Percentiles rank a stretch among this genome's conserved stretches.
These are phyloP conservation scores for Polypterus senegalus DNA, from an alignment of 2,113 vertebrate species.

Conservation along the genomic window DNA sequence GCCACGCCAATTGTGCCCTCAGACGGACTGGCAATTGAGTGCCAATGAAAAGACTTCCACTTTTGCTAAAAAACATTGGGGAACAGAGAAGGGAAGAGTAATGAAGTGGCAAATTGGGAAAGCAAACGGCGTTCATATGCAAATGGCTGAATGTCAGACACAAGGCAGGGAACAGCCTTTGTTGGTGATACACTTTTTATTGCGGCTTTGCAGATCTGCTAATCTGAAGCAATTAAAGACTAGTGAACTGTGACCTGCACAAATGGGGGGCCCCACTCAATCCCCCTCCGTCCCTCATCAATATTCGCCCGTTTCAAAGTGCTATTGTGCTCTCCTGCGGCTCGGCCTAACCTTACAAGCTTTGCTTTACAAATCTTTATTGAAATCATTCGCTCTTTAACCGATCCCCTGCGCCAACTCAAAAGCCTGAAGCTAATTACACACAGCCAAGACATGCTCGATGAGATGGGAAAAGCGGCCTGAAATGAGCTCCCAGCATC, in stretches of 20 bases:
- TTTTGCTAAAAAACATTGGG: slow-evolving; percentile 37
- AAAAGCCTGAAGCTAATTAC: slow-evolving; percentile 69
- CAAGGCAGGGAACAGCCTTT: slow-evolving; percentile 33
- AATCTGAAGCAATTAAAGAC: slow-evolving; percentile 64
- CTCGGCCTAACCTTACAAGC: slow-evolving; percentile 46
- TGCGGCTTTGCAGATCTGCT: slow-evolving; percentile 42
- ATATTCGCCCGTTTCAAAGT: slow-evolving; percentile 45
- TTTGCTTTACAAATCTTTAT: slow-evolving; percentile 44
- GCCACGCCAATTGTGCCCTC: slow-evolving; percentile 23
- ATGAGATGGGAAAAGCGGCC: slow-evolving; percentile 62
- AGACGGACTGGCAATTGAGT: slow-evolving; percentile 12
- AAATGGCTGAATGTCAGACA: slow-evolving; percentile 44
- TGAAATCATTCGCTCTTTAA: slow-evolving; percentile 57
- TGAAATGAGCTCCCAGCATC: slow-evolving; percentile 57
- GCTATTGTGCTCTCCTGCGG: slow-evolving; percentile 43
- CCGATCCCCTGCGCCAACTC: slow-evolving; percentile 42
- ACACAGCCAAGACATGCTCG: slow-evolving; percentile 55
- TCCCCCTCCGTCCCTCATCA: slow-evolving; percentile 42
- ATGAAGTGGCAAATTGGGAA: slow-evolving; percentile 56
- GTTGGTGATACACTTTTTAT: slow-evolving; percentile 41
- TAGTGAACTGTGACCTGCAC: slow-evolving; percentile 36
- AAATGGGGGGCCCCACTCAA: slow-evolving; percentile 37
- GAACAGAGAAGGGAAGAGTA: slow-evolving; percentile 46
- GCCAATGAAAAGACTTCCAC: slow-evolving; percentile 37
- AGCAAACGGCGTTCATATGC: slow-evolving; percentile 55